phyloP scores from a whole-genome alignment of 2,888 invertebrate species.

The Monochamus alternatus region DNA sequence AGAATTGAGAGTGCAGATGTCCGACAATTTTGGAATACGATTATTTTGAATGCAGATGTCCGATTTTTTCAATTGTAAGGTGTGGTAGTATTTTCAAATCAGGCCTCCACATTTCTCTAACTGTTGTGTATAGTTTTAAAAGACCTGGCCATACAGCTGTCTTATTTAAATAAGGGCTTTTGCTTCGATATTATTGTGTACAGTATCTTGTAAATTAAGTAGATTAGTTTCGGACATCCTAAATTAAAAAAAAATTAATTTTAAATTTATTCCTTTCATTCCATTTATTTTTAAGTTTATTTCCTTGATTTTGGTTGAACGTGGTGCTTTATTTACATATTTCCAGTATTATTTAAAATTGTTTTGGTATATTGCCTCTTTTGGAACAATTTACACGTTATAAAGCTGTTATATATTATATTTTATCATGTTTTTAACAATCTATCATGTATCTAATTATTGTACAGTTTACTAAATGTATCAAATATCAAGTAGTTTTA shows the following conservation, averaged over 20 bases:
- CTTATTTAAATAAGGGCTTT: slow-evolving; percentile 32
- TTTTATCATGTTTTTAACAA: slow-evolving; percentile 46
- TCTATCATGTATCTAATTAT: slow-evolving; percentile 51
- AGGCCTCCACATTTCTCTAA: slow-evolving; percentile 47
- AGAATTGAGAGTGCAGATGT: slow-evolving; percentile 23
- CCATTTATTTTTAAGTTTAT: slow-evolving; percentile 58
- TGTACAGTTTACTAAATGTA: slow-evolving; percentile 51
- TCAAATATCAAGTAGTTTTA: slow-evolving; percentile 52
- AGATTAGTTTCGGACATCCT: slow-evolving; percentile 50
- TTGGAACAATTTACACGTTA: slow-evolving; percentile 51
- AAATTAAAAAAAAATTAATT: slow-evolving; percentile 55
- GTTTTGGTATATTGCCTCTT: slow-evolving; percentile 39
- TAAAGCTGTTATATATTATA: slow-evolving; percentile 53
- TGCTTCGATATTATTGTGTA: slow-evolving; percentile 60
- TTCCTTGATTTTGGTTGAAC: slow-evolving; percentile 44
- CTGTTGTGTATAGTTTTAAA: slow-evolving; percentile 42
- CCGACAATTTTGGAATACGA: slow-evolving; percentile 19
- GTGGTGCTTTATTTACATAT: slow-evolving; percentile 51
- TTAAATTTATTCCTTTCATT: slow-evolving; percentile 60
- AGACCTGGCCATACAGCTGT: slow-evolving; percentile 38
- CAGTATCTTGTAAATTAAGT: slow-evolving; percentile 53
- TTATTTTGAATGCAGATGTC: slow-evolving; percentile 11
- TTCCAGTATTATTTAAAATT: slow-evolving; percentile 57
- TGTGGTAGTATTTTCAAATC: slow-evolving; percentile 27
- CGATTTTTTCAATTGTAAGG: slow-evolving; percentile 22